phyloP scores from a whole-genome alignment of 2,113 vertebrate genomes.

The Mastomys natalensis region DNA sequence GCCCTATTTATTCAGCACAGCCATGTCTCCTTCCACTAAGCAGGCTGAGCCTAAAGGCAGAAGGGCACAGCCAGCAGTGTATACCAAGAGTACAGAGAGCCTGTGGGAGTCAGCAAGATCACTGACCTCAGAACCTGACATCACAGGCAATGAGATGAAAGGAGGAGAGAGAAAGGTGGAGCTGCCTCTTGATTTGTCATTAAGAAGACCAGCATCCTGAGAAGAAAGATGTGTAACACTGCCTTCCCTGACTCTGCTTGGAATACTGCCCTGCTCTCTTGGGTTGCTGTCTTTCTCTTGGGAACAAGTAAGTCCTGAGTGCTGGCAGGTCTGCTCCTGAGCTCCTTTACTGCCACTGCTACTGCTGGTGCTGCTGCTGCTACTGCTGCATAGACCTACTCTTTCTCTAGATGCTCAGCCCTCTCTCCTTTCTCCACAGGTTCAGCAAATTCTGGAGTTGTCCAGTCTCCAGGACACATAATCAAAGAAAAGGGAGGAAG shows the following conservation, averaged over 20 bases:
- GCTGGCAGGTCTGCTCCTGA: background rate
- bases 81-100: accelerated
- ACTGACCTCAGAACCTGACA: background rate
- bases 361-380: too few relatives aligned
- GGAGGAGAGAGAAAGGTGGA: background rate
- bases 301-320: conserved; percentile 11
- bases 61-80: background rate
- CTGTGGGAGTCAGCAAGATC: background rate
- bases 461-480: background rate
- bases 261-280: background rate
- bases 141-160: background rate
- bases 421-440: background rate
- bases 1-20: background rate
- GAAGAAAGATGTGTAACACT: background rate
- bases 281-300: background rate
- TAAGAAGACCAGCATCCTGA: background rate
- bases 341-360: background rate
- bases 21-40: too few relatives aligned
- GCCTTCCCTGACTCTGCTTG: background rate
- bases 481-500: background rate
- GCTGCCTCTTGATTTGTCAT: background rate
- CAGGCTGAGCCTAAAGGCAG: accelerated
- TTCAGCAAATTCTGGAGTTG: background rate
- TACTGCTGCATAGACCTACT: background rate
- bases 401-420: background rate